A percentile compares a stretch with the other conserved stretches of the same genome.
phyloP scores from a whole-genome alignment of 2,113 vertebrate genomes.

The Hassar affinis region DNA sequence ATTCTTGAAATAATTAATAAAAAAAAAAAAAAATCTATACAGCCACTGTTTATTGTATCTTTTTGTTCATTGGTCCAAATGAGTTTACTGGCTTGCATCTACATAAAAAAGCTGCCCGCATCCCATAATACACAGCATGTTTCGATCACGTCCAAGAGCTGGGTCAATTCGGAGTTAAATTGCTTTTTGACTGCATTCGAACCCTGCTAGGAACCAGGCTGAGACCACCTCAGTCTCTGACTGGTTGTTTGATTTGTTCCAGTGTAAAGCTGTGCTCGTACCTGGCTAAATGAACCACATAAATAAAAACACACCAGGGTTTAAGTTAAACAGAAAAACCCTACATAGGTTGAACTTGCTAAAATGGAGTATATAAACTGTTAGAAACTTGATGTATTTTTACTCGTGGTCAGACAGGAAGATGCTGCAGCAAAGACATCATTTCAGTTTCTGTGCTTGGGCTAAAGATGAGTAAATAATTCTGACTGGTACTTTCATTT shows the following conservation, averaged over 20 bases:
- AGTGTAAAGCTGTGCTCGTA: background rate
- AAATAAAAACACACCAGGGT: background rate
- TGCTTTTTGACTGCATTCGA: background rate
- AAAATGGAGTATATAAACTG: background rate
- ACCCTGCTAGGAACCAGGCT: background rate
- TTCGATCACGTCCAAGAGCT: background rate
- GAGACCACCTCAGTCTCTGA: background rate
- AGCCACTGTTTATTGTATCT: background rate
- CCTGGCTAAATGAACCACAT: background rate
- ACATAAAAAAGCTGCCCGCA: background rate
- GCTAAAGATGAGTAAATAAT: background rate
- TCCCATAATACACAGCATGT: background rate
- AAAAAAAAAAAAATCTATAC: no score
- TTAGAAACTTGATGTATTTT: background rate
- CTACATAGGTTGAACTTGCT: no score
- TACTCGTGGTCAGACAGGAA: background rate
- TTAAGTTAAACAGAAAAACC: background rate
- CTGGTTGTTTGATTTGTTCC: background rate
- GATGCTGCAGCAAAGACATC: background rate
- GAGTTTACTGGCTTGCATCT: background rate
- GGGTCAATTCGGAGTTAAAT: background rate
- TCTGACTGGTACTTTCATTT: background rate
- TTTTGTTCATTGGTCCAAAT: background rate
- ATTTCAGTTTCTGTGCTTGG: background rate
- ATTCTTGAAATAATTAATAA: background rate